Base-by-base conservation (phyloP, 2,113 vertebrate species). In the Dipodomys merriami region DNA sequence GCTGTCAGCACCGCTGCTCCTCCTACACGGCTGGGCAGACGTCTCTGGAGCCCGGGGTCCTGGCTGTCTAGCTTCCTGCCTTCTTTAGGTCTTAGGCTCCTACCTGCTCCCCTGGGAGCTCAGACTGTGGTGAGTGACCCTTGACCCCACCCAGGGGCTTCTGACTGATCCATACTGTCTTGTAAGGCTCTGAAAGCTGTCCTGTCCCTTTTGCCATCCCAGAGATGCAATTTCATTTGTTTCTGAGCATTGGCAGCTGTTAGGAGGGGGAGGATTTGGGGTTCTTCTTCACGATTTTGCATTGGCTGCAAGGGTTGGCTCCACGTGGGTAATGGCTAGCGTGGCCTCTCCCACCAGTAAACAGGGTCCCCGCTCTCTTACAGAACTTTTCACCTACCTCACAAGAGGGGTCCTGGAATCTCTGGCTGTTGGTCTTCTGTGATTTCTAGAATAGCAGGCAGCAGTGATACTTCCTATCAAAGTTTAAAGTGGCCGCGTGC, bases 381-480 rank as follows among this genome's bases (percentile, higher is more conserved):
- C 0, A 39, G n/a, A 35, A 76, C 49, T 69, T 18, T n/a, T 25
- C 77, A 62, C 39, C 30, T 30, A 5, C 39, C 22, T 86, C 53
- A 25, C n/a, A 64, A 39, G 49, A 86, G 27, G 6, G 30, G 19
- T 16, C 33, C 57, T 19, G 16, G 33, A 23, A 15, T 7, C 49
- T 2, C 23, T 39, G 27, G 8, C 8, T 60, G 22, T 13, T 15
- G 23, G 2, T 7, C 29, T 18, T 39, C 15, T 64, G 29, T 0
- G 49, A 53, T 0, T 49, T 44, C 39, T 15, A 2, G 15, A 46
- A 8, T 46, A 20, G 16, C 10, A 30, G 22, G 10, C 81, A 25
- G 10, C 0, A 3, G 84, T 18, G 4, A 0, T 39, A 27, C 30
- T 64, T 30, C 0, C 1, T 11, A 33, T 35, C 16, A 33, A 33